Conservation (phyloP, 2,888 invertebrate species). For the Spodoptera exigua region DNA sequence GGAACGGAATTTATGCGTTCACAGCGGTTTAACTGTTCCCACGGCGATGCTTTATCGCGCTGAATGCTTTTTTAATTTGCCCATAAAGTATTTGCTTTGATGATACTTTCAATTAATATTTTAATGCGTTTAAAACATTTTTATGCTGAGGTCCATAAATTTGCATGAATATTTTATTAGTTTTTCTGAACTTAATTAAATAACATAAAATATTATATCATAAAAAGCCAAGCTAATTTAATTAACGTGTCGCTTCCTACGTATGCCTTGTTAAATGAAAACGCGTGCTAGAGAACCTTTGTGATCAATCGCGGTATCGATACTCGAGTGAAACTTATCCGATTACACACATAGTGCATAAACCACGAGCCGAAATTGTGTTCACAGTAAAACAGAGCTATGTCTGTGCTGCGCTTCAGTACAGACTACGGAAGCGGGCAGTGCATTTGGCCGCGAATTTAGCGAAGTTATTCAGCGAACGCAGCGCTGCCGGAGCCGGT, state of each 20-base stretch:
- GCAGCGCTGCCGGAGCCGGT: conserved; percentile 54
- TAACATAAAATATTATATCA: too few species aligned
- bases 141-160: conserved; percentile 29
- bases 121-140: conserved; percentile 51
- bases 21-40: conserved; percentile 75
- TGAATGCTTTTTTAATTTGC: conserved; percentile 72
- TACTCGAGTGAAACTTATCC: conserved; percentile 59
- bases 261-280: conserved; percentile 5
- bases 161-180: conserved; percentile 11
- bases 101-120: conserved; percentile 71
- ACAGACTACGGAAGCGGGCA: conserved; percentile 74
- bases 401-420: conserved; percentile 59
- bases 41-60: conserved; percentile 72
- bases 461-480: conserved; percentile 72
- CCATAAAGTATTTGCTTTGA: conserved; percentile 71
- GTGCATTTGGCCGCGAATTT: conserved; percentile 78
- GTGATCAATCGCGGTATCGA: conserved; percentile 59
- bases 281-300: conserved; percentile 42
- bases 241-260: conserved; percentile 21
- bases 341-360: conserved; percentile 62
- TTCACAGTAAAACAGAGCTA: conserved; percentile 63
- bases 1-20: conserved; percentile 73
- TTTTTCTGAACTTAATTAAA: conserved; percentile 7
- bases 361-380: conserved; percentile 62
- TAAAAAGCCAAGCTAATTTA: not conserved